Conservation (phyloP, 1,140 invertebrate species). For the Parasteatoda tepidariorum region DNA sequence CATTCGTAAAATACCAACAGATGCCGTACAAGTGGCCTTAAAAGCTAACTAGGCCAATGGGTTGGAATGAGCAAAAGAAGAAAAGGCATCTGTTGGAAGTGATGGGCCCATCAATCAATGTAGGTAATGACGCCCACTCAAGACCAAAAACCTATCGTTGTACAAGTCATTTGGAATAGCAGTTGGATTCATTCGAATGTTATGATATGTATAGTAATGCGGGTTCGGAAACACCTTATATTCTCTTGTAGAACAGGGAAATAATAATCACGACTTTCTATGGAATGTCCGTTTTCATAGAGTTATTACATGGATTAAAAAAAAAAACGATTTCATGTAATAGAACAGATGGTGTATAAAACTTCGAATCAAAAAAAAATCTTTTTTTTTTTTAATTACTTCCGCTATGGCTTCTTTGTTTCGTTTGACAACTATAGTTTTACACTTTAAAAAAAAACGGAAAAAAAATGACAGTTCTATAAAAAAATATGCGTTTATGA, state of each 20-base stretch:
- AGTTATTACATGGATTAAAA: neutral
- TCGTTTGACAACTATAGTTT: too few relatives aligned
- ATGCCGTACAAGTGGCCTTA: neutral
- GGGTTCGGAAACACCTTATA: slow-evolving; percentile 4
- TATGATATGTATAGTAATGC: slow-evolving; percentile 12
- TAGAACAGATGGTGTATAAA: neutral
- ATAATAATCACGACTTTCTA: slow-evolving; percentile 18
- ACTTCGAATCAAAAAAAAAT: neutral
- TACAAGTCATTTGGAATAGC: neutral
- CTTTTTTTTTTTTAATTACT: too few relatives aligned
- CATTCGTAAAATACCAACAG: too few relatives aligned
- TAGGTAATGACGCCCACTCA: slow-evolving; percentile 13
- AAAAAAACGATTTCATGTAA: neutral
- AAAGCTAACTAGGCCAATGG: neutral
- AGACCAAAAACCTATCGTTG: neutral
- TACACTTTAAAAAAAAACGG: too few relatives aligned
- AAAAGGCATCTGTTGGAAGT: slow-evolving; percentile 33
- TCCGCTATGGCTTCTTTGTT: neutral
- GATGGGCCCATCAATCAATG: slow-evolving; percentile 7
- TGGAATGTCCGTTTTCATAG: neutral
- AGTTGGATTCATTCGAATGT: slow-evolving; percentile 4
- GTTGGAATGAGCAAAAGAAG: neutral
- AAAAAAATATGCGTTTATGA: too few relatives aligned
- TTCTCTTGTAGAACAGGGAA: neutral
- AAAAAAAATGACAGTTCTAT: too few relatives aligned